Percentiles rank a stretch among this genome's conserved stretches.
Evolutionary conservation across 2,797 vertebrate species (phyloP).

Genomic region (Spheniscus humboldti): DNA sequence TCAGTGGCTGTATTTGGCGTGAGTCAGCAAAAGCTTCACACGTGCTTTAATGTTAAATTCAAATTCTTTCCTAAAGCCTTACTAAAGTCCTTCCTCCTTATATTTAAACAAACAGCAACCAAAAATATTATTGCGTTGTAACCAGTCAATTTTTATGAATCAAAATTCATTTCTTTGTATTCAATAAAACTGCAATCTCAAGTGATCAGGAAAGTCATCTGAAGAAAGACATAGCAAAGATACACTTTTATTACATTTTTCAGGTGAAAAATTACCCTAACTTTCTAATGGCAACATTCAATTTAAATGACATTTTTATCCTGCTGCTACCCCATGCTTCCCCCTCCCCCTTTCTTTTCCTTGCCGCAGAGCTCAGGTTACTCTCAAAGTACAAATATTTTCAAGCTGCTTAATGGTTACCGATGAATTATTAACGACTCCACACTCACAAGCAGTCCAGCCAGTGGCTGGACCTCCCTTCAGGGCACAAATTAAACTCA

Average conservation of each 20-base stretch:
- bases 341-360: background rate
- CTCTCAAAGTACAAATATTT: slow-evolving; percentile 29
- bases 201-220: background rate
- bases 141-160: background rate
- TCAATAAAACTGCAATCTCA: background rate
- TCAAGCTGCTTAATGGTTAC: background rate
- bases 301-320: background rate
- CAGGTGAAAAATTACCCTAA: background rate
- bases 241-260: background rate
- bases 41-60: background rate
- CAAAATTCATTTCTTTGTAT: background rate
- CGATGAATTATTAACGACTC: background rate
- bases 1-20: background rate
- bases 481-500: background rate
- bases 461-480: background rate
- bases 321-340: rapidly evolving
- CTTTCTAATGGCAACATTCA: background rate
- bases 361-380: background rate
- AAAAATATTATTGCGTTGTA: background rate
- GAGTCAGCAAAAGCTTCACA: background rate
- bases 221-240: background rate
- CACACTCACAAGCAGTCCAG: background rate
- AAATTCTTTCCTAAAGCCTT: background rate
- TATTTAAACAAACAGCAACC: background rate
- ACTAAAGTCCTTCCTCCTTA: background rate